Evolutionary conservation across 2,113 vertebrate species (phyloP).

Genomic region (Mustelus asterias): DNA sequence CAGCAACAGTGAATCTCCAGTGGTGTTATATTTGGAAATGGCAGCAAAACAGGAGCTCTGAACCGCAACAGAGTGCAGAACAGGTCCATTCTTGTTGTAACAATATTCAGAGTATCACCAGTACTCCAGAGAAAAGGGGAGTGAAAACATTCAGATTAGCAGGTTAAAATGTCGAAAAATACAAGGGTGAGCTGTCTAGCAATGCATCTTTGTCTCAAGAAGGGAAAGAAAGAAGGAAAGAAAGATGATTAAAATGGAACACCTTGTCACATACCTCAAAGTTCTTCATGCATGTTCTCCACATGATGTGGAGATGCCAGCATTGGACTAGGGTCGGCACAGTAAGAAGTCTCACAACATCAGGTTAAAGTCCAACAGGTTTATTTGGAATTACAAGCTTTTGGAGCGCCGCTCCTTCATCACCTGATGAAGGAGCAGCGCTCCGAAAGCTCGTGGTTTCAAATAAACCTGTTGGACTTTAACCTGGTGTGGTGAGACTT

Average conservation of each 20-base stretch:
- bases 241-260: neutral
- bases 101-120: neutral
- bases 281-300: too few species aligned
- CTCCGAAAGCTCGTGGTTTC: too few species aligned
- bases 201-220: neutral
- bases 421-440: too few species aligned
- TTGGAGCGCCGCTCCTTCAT: too few species aligned
- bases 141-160: neutral
- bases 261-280: neutral
- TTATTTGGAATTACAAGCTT: too few species aligned
- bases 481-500: too few species aligned
- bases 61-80: neutral
- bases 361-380: too few species aligned
- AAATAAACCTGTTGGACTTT: too few species aligned
- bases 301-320: too few species aligned
- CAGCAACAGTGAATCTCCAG: neutral
- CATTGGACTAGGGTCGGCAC: too few species aligned
- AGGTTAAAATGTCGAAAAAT: neutral
- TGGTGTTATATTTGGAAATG: neutral
- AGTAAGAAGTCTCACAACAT: too few species aligned
- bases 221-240: neutral
- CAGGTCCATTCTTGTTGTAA: neutral
- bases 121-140: neutral
- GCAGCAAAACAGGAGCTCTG: neutral
- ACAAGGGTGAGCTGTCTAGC: neutral